phyloP scores from a whole-genome alignment of 2,888 invertebrate genomes.

The Endotricha flammealis region DNA sequence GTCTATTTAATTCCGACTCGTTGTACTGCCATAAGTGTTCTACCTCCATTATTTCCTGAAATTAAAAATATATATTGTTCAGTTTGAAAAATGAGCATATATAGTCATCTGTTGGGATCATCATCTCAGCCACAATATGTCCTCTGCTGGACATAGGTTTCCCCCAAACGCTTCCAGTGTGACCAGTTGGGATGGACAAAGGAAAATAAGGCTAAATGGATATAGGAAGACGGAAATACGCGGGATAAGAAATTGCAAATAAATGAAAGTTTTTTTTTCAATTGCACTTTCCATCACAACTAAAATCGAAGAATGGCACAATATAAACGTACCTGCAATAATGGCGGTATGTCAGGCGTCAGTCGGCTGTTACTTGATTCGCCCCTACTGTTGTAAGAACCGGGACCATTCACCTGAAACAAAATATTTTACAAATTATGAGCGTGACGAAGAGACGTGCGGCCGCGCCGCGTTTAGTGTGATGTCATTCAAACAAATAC shows the following conservation, averaged over 20 bases:
- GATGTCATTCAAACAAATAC: too few relatives aligned
- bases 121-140: too few relatives aligned
- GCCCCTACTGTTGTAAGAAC: constrained; percentile 65
- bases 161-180: too few relatives aligned
- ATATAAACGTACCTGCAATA: constrained; percentile 79
- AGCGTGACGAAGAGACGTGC: too few relatives aligned
- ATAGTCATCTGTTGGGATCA: neutral
- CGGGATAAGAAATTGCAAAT: neutral
- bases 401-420: constrained; percentile 67
- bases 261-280: neutral
- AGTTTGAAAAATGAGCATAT: too few relatives aligned
- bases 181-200: too few relatives aligned
- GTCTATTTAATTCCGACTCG: constrained; percentile 85
- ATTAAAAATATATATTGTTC: constrained; percentile 1
- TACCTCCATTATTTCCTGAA: constrained; percentile 95
- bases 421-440: constrained; percentile 3
- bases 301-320: too few relatives aligned
- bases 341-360: constrained; percentile 79
- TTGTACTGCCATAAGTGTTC: constrained; percentile 97
- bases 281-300: too few relatives aligned
- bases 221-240: too few relatives aligned
- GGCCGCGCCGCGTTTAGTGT: too few relatives aligned
- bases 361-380: constrained; percentile 64
- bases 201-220: too few relatives aligned
- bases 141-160: too few relatives aligned